phyloP scores from a whole-genome alignment of 2,797 vertebrate species.

The Onychomys arenicola region DNA sequence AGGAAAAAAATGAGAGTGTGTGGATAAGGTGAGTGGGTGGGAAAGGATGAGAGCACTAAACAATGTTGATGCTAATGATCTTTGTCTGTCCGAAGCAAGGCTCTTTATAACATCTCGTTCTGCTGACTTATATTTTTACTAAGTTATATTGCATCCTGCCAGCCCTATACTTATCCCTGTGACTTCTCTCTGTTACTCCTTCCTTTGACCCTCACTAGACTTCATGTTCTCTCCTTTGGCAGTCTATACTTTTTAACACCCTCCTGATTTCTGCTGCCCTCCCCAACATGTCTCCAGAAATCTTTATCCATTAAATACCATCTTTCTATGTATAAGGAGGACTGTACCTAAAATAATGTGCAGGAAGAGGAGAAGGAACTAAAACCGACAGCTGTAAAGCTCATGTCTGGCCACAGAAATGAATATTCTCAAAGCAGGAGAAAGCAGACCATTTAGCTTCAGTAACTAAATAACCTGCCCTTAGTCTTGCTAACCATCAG shows the following conservation, averaged over 20 bases:
- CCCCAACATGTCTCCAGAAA: slow-evolving; percentile 44
- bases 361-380: slow-evolving; percentile 39
- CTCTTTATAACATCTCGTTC: not conserved
- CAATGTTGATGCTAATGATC: not conserved
- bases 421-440: not conserved
- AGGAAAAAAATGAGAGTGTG: not conserved
- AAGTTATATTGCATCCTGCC: not conserved
- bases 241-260: slow-evolving; percentile 48
- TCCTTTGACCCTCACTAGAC: slow-evolving; percentile 35
- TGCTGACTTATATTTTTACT: not conserved
- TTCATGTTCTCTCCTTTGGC: slow-evolving; percentile 35
- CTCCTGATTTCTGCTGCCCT: slow-evolving; percentile 28
- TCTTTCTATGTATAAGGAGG: slow-evolving; percentile 32
- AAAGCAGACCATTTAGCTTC: slow-evolving; percentile 14
- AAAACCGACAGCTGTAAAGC: slow-evolving; percentile 11
- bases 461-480: not conserved
- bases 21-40: not conserved
- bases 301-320: not conserved
- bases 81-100: slow-evolving; percentile 10
- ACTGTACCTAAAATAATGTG: slow-evolving; percentile 24
- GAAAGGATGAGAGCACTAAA: not conserved
- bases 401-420: slow-evolving; percentile 19
- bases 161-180: not conserved
- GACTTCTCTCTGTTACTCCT: not conserved
- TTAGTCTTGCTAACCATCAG: slow-evolving; percentile 19